These are phyloP conservation scores for Raphicerus campestris DNA, from an alignment of 2,113 vertebrate species.

Conservation along the genomic window DNA sequence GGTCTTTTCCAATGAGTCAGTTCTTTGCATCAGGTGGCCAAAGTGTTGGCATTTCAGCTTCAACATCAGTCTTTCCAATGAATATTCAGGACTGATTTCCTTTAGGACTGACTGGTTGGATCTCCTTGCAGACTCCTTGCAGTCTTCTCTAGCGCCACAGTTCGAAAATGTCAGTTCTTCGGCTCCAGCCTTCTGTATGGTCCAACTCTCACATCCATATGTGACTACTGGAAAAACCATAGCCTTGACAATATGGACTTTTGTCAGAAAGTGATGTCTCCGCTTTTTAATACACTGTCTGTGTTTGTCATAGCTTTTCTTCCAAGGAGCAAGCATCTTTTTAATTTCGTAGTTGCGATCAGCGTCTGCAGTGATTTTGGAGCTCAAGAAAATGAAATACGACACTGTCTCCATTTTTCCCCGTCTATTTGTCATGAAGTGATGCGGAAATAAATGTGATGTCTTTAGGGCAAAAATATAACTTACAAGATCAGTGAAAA, in stretches of 20 bases:
- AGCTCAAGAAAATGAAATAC: background rate
- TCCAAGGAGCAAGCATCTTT: background rate
- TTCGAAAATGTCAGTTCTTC: background rate
- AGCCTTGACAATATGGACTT: background rate
- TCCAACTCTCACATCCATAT: background rate
- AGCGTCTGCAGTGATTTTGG: background rate
- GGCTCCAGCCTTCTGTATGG: background rate
- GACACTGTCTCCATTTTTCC: background rate
- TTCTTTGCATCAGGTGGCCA: background rate
- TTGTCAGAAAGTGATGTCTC: background rate
- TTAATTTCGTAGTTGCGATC: background rate
- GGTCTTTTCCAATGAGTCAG: background rate
- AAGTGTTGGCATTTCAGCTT: background rate
- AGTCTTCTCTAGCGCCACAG: background rate
- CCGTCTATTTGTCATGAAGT: background rate
- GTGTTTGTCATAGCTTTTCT: background rate
- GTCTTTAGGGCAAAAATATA: background rate
- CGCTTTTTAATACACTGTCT: background rate
- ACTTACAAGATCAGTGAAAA: background rate
- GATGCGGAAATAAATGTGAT: background rate
- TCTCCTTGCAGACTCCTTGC: background rate
- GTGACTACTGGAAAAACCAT: background rate
- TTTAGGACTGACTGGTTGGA: background rate
- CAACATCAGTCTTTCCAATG: background rate
- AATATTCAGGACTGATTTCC: background rate